Conservation (phyloP, 2,797 vertebrate species). For the Huso huso region DNA sequence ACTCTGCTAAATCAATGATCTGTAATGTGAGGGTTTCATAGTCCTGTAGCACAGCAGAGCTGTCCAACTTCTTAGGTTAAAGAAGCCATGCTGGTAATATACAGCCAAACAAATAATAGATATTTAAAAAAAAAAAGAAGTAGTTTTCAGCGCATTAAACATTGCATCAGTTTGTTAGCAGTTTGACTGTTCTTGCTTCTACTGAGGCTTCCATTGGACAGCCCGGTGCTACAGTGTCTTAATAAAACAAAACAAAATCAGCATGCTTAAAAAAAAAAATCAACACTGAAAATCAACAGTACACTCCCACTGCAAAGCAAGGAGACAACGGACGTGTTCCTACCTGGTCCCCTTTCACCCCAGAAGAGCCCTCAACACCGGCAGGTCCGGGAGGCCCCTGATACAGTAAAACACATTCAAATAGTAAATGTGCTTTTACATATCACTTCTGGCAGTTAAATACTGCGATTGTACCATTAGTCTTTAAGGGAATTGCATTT, state of each 20-base stretch:
- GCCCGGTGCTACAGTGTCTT: not conserved
- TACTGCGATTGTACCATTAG: too few species aligned
- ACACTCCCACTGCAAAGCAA: slow-evolving; percentile 11
- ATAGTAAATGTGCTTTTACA: not conserved
- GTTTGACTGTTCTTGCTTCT: too few species aligned
- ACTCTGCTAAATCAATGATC: slow-evolving; percentile 51
- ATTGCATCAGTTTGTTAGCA: too few species aligned
- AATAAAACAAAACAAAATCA: not conserved
- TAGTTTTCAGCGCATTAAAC: too few species aligned
- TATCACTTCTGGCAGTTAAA: slow-evolving; percentile 10
- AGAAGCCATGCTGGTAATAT: not conserved
- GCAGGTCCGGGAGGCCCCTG: slow-evolving; percentile 61
- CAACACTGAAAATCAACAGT: too few species aligned
- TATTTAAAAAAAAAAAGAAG: too few species aligned
- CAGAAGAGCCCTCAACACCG: slow-evolving; percentile 57
- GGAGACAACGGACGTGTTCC: slow-evolving; percentile 6
- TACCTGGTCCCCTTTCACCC: slow-evolving; percentile 75
- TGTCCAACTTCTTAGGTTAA: too few species aligned
- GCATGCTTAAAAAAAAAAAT: not conserved
- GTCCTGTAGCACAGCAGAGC: slow-evolving; percentile 33
- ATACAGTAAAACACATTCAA: slow-evolving; percentile 1
- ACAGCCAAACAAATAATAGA: not conserved
- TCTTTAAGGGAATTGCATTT: too few species aligned
- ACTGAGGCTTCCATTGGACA: not conserved
- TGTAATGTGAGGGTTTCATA: slow-evolving; percentile 40